Conservation (phyloP, 2,797 vertebrate species). For the Urosaurus nigricauda region DNA sequence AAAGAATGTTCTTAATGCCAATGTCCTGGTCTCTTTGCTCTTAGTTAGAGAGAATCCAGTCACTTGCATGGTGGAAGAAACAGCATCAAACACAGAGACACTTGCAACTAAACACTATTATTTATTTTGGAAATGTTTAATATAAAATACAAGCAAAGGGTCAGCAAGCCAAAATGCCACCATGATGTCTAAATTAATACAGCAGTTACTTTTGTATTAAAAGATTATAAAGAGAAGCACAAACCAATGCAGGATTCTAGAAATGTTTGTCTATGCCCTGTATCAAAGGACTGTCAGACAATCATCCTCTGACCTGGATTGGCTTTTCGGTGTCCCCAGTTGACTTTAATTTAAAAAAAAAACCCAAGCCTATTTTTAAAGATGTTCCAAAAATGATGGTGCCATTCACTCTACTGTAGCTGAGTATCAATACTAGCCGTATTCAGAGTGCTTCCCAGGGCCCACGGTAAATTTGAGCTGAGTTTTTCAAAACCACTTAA, state of each 20-base stretch:
- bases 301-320: neutral
- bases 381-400: conserved; percentile 25
- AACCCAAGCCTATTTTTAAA: conserved; percentile 18
- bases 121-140: neutral
- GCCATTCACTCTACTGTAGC: conserved; percentile 5
- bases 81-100: neutral
- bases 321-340: conserved; percentile 11
- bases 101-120: neutral
- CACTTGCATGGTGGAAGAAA: neutral
- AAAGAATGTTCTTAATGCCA: neutral
- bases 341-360: neutral
- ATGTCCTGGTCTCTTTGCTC: too few relatives aligned
- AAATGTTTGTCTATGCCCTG: neutral
- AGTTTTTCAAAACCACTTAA: neutral
- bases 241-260: neutral
- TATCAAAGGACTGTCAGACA: neutral
- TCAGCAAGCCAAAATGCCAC: neutral
- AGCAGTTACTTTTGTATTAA: neutral
- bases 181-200: neutral
- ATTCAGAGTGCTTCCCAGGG: neutral
- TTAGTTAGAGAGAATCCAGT: neutral
- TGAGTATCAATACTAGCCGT: neutral
- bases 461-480: conserved; percentile 1
- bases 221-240: neutral
- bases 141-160: neutral